phyloP scores from a whole-genome alignment of 1,140 invertebrate species.

The Brachionus asplanchnoidis region DNA sequence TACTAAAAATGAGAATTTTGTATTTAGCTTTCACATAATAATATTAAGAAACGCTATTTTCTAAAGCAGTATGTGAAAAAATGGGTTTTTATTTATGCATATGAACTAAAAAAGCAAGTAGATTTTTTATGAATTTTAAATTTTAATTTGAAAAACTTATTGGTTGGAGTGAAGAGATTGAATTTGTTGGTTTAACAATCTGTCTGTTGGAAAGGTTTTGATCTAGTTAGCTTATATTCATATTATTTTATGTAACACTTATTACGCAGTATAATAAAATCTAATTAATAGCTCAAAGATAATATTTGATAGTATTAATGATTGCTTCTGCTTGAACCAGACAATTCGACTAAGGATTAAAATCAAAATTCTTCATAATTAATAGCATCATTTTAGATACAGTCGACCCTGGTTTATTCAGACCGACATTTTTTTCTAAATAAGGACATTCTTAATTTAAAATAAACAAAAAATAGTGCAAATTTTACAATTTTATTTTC shows the following conservation, averaged over 20 bases:
- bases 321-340: too few species aligned
- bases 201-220: not conserved
- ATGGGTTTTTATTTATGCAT: not conserved
- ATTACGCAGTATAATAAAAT: not conserved
- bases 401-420: too few species aligned
- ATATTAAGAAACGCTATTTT: not conserved
- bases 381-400: too few species aligned
- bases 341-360: too few species aligned
- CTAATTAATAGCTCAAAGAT: not conserved
- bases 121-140: not conserved
- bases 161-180: not conserved
- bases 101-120: not conserved
- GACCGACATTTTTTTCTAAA: too few species aligned
- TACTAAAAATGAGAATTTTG: not conserved
- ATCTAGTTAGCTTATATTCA: not conserved
- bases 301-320: not conserved
- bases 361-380: too few species aligned
- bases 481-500: too few species aligned
- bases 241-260: not conserved
- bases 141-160: not conserved
- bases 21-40: constrained; percentile 6
- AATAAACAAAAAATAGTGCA: too few species aligned
- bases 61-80: not conserved
- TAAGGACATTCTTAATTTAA: too few species aligned
- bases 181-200: not conserved